Evolutionary conservation across 2,113 vertebrate genomes (phyloP).

Genomic region (Pithys albifrons): DNA sequence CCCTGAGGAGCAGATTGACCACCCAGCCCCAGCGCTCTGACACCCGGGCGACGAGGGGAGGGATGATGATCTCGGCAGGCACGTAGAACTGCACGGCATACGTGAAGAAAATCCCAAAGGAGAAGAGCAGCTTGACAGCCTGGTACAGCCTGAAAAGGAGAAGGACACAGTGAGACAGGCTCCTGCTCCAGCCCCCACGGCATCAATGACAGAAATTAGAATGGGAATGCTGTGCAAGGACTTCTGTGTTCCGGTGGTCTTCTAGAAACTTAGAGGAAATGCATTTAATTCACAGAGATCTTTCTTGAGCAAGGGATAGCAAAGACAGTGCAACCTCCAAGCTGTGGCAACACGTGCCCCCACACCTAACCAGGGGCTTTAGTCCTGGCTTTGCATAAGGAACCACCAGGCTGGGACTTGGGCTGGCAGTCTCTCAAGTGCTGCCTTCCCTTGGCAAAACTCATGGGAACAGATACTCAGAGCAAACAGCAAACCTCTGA

Average conservation of each 20-base stretch:
- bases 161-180: background rate
- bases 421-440: background rate
- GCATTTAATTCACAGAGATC: background rate
- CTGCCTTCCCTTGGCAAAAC: background rate
- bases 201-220: background rate
- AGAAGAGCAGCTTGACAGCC: slow-evolving; percentile 92
- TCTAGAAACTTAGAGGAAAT: background rate
- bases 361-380: background rate
- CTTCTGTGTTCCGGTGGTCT: background rate
- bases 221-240: background rate
- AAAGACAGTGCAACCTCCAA: background rate
- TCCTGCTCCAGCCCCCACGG: background rate
- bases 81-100: slow-evolving; percentile 97
- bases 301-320: background rate
- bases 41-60: slow-evolving; percentile 72
- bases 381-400: background rate
- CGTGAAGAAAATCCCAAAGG: slow-evolving; percentile 92
- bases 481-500: background rate
- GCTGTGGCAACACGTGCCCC: background rate
- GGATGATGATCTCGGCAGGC: slow-evolving; percentile 90
- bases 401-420: background rate
- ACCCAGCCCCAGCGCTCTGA: slow-evolving; percentile 72
- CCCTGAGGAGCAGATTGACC: slow-evolving; percentile 82
- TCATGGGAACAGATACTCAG: background rate
- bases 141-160: slow-evolving; percentile 87